phyloP scores from a whole-genome alignment of 2,113 vertebrate genomes.

The Xerus inauris region DNA sequence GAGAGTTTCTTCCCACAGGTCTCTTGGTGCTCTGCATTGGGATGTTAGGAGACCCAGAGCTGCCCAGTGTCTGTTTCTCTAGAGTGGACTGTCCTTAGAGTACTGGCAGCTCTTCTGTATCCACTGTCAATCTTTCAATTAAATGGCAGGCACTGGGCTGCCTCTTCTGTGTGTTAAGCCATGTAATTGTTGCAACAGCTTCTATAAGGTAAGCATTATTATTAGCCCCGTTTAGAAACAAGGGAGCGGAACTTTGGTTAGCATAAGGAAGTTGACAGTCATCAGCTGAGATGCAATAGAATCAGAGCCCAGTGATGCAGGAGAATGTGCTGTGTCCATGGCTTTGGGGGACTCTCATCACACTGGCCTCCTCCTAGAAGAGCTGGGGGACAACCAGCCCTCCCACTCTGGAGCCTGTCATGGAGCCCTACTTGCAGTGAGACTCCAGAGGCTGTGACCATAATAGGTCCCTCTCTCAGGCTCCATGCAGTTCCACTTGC shows the following conservation, averaged over 20 bases:
- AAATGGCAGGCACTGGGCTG: accelerated
- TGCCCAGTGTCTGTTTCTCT: not conserved
- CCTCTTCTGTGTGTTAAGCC: not conserved
- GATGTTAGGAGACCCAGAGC: not conserved
- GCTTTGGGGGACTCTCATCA: not conserved
- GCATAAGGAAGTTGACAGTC: not conserved
- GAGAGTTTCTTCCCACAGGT: not conserved
- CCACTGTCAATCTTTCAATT: accelerated
- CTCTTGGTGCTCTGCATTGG: not conserved
- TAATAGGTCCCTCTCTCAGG: not conserved
- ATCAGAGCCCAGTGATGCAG: not conserved
- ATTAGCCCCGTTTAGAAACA: not conserved
- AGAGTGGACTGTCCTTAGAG: not conserved
- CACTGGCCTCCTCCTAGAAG: not conserved
- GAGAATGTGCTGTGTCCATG: accelerated
- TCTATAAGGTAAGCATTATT: not conserved
- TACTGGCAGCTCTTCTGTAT: too few relatives aligned
- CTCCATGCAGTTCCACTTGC: not conserved
- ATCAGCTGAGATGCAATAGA: not conserved
- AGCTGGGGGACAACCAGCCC: not conserved
- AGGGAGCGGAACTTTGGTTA: not conserved
- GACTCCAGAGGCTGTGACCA: not conserved
- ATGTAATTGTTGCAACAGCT: not conserved
- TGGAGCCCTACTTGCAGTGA: not conserved
- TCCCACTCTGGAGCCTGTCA: not conserved